Conservation (phyloP, 2,113 vertebrate genomes). For the Zootoca vivipara region DNA sequence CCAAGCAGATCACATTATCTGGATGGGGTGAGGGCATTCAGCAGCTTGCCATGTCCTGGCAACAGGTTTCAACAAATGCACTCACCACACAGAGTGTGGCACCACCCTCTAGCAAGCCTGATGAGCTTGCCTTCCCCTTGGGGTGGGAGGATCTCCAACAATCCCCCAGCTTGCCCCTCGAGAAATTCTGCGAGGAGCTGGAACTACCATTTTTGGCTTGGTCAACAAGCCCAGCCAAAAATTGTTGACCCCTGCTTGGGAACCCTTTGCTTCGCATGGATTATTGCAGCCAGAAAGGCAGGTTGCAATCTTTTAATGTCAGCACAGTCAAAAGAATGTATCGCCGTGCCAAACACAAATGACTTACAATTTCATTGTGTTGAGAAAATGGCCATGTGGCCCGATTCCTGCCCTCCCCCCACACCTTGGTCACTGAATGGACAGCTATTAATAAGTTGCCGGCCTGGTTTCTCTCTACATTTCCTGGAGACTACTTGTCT, state of each 20-base stretch:
- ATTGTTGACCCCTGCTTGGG: too few relatives aligned
- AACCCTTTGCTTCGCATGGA: not conserved
- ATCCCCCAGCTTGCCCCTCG: too few relatives aligned
- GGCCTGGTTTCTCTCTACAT: not conserved
- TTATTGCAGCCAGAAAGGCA: not conserved
- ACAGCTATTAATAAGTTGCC: not conserved
- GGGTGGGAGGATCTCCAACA: too few relatives aligned
- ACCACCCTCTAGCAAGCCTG: too few relatives aligned
- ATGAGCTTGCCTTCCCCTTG: too few relatives aligned
- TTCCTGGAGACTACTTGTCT: not conserved
- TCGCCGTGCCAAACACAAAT: not conserved
- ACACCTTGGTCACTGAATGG: too few relatives aligned
- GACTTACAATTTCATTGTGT: not conserved
- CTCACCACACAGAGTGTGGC: too few relatives aligned
- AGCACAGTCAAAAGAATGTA: not conserved
- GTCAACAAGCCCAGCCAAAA: too few relatives aligned
- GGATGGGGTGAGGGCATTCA: not conserved
- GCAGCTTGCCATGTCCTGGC: not conserved
- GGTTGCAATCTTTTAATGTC: not conserved
- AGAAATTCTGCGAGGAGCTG: too few relatives aligned
- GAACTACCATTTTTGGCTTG: too few relatives aligned
- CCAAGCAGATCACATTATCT: not conserved
- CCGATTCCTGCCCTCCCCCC: not conserved
- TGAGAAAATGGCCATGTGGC: not conserved
- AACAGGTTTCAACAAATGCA: not conserved